These are phyloP conservation scores for Aselliscus stoliczkanus DNA, from an alignment of 2,797 vertebrate genomes.

Conservation along the genomic window DNA sequence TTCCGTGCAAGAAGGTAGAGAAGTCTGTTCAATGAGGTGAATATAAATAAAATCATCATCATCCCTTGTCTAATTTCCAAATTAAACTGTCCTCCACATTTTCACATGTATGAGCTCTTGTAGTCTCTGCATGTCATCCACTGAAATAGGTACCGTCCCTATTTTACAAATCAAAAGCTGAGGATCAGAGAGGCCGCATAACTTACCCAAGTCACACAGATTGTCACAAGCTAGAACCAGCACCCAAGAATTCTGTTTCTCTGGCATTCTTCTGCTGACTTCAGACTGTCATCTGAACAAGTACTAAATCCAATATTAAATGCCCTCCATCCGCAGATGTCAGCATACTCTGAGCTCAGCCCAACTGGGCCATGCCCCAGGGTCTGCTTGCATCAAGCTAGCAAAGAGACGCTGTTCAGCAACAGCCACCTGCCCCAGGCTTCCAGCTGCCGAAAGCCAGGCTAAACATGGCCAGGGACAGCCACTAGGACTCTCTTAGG, in stretches of 20 bases:
- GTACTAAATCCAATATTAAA: constrained; percentile 16
- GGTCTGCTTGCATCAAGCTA: not conserved
- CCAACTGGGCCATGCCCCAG: not conserved
- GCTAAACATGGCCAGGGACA: not conserved
- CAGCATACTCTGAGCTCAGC: constrained; percentile 33
- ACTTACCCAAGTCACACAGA: not conserved
- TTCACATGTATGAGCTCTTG: not conserved
- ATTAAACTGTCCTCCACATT: not conserved
- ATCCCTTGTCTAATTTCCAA: not conserved
- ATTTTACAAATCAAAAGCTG: not conserved
- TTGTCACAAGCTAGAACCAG: not conserved
- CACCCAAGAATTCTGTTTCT: constrained; percentile 3
- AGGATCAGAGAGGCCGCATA: not conserved
- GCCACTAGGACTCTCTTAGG: not conserved
- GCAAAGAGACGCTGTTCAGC: constrained; percentile 33
- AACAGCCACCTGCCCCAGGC: constrained; percentile 28
- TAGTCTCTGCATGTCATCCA: not conserved
- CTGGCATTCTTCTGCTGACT: constrained; percentile 27
- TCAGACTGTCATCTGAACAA: constrained; percentile 27
- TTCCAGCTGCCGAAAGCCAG: not conserved
- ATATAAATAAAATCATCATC: not conserved
- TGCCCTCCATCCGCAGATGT: not conserved
- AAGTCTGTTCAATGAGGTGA: not conserved
- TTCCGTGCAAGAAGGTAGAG: not conserved
- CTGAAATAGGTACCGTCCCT: not conserved